phyloP scores from a whole-genome alignment of 2,888 invertebrate species.

The Torymus texanus region DNA sequence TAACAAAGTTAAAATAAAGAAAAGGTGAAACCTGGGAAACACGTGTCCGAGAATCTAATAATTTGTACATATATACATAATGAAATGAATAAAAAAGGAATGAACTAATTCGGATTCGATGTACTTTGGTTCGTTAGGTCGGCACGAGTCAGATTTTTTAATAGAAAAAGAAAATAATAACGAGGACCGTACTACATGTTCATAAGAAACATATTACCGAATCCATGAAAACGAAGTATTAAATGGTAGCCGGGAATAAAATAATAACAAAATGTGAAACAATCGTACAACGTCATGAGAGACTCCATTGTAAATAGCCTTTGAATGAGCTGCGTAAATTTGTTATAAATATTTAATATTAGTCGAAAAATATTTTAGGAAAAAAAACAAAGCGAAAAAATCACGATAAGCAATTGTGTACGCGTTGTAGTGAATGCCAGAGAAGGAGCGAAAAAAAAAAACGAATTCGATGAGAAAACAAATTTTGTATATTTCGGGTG shows the following conservation, averaged over 20 bases:
- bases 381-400: conserved; percentile 6
- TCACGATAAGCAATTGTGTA: conserved; percentile 37
- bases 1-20: conserved; percentile 44
- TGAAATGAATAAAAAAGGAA: conserved; percentile 37
- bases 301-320: conserved; percentile 49
- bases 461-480: neutral
- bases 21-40: conserved; percentile 50
- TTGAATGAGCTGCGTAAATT: conserved; percentile 51
- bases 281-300: conserved; percentile 7
- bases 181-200: conserved; percentile 29
- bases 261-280: conserved; percentile 20
- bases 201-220: conserved; percentile 40
- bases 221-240: conserved; percentile 19
- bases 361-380: conserved; percentile 38
- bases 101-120: conserved; percentile 53
- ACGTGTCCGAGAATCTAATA: conserved; percentile 55
- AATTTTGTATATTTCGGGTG: conserved; percentile 36
- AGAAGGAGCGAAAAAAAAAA: neutral
- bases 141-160: conserved; percentile 32
- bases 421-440: neutral
- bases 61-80: conserved; percentile 56
- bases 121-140: conserved; percentile 42
- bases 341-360: conserved; percentile 49
- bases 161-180: neutral
- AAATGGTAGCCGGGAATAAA: conserved; percentile 10